A percentile compares a stretch with the other conserved stretches of the same genome.
phyloP scores from a whole-genome alignment of 2,888 invertebrate species.

The Nymphalis urticae region DNA sequence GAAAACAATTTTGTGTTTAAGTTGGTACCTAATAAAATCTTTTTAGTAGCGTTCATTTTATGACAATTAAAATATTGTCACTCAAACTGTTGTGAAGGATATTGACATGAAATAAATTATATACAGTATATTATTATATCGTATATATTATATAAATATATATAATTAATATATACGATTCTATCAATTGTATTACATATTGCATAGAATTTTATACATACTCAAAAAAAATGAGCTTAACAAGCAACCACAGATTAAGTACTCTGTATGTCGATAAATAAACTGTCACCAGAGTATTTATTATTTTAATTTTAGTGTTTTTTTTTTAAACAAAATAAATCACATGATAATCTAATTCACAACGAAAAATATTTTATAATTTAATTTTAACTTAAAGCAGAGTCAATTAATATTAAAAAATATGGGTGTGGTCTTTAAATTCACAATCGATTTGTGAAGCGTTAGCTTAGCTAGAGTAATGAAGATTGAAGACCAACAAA shows the following conservation, averaged over 20 bases:
- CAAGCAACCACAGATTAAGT: background rate
- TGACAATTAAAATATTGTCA: too few relatives aligned
- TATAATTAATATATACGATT: too few relatives aligned
- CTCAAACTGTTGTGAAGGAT: too few relatives aligned
- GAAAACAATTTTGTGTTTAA: too few relatives aligned
- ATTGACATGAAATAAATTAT: too few relatives aligned
- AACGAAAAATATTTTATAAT: background rate
- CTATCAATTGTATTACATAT: too few relatives aligned
- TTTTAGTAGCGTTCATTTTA: background rate
- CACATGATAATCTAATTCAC: background rate
- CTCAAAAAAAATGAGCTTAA: background rate
- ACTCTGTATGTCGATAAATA: background rate
- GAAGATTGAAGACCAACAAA: background rate
- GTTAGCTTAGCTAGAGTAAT: background rate
- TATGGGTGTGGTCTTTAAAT: background rate
- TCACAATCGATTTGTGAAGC: background rate
- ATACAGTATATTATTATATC: too few relatives aligned
- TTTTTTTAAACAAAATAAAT: background rate
- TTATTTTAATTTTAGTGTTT: background rate
- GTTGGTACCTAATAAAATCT: background rate
- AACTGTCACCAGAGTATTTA: background rate
- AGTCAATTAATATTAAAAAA: background rate
- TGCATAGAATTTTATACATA: too few relatives aligned
- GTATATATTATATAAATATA: too few relatives aligned
- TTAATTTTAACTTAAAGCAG: background rate